Conservation (phyloP, 2,797 vertebrate genomes). For the Eurystomus glaucurus region DNA sequence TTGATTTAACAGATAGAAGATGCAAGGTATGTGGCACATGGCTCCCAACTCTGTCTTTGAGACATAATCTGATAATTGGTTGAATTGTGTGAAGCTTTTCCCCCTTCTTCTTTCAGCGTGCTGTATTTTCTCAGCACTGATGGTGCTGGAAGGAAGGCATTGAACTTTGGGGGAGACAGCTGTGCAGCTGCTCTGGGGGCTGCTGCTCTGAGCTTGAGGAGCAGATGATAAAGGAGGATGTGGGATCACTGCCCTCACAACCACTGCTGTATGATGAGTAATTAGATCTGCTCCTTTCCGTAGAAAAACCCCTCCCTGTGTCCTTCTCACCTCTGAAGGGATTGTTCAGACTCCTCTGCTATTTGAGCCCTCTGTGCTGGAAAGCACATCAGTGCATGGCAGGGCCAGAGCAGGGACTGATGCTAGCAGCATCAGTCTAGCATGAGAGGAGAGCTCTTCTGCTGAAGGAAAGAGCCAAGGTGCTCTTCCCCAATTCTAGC, state of each 20-base stretch:
- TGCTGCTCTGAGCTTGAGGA: background rate
- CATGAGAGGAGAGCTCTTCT: background rate
- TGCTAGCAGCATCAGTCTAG: background rate
- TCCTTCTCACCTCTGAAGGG: accelerated
- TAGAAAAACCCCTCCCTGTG: background rate
- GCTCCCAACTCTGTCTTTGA: background rate
- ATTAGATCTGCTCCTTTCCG: background rate
- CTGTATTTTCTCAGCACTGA: background rate
- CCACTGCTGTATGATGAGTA: background rate
- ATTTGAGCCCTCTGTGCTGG: background rate
- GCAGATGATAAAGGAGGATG: background rate
- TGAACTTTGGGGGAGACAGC: background rate
- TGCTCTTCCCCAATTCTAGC: background rate
- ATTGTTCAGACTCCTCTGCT: background rate
- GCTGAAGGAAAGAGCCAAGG: background rate
- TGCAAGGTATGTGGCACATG: background rate
- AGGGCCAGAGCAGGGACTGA: background rate
- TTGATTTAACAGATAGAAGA: accelerated
- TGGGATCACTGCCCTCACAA: accelerated
- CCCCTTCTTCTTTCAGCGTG: background rate
- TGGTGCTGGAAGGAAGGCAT: background rate
- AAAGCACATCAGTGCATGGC: background rate
- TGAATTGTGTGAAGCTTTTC: background rate
- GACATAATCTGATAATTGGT: accelerated
- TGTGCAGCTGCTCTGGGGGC: background rate